Evolutionary conservation across 2,797 vertebrate genomes (phyloP).

Genomic region (Hafferia zeledoni): DNA sequence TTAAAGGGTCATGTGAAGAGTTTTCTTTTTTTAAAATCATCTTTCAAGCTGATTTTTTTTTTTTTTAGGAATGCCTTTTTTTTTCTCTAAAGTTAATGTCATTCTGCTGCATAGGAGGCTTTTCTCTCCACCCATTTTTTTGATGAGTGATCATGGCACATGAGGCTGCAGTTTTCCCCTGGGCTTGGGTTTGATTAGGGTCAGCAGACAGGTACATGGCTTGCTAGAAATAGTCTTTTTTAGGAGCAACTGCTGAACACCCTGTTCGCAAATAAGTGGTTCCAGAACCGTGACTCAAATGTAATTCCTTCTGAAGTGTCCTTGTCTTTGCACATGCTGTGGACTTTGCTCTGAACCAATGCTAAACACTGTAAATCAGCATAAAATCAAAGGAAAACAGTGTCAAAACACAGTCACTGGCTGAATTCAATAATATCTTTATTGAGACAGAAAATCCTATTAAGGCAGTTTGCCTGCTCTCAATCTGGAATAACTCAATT

Average conservation of each 20-base stretch:
- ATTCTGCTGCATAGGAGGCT: not conserved
- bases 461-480: conserved; percentile 1
- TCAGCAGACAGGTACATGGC: not conserved
- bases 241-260: not conserved
- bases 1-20: conserved; percentile 34
- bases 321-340: not conserved
- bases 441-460: conserved; percentile 53
- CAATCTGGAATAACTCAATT: conserved; percentile 54
- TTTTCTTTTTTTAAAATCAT: conserved; percentile 23
- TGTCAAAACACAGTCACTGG: conserved; percentile 30
- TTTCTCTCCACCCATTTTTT: not conserved
- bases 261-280: not conserved
- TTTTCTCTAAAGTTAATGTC: conserved; percentile 10
- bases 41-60: not conserved
- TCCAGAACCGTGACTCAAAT: not conserved
- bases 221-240: not conserved
- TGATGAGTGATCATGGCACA: not conserved
- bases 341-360: not conserved
- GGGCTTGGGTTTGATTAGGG: not conserved
- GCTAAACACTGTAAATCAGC: not conserved
- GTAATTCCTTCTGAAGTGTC: not conserved
- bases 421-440: conserved; percentile 34
- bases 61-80: not conserved
- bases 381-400: conserved; percentile 43
- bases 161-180: not conserved